Conservation (phyloP, 2,888 invertebrate species). For the Aphidius colemani region DNA sequence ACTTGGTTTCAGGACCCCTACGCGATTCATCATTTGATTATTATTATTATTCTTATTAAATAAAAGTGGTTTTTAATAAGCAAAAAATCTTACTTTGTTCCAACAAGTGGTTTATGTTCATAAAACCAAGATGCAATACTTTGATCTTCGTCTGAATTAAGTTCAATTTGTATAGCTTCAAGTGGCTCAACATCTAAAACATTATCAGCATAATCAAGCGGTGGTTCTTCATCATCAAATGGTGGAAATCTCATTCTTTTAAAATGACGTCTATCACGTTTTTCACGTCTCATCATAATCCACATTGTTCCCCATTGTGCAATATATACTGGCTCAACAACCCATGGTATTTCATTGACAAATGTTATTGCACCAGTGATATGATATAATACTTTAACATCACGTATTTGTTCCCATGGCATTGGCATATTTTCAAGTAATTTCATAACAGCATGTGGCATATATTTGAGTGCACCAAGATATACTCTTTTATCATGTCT, state of each 20-base stretch:
- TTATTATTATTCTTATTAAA: constrained; percentile 4
- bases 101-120: constrained; percentile 94
- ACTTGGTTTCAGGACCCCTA: constrained; percentile 61
- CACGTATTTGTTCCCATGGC: constrained; percentile 99
- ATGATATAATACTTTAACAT: constrained; percentile 91
- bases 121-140: constrained; percentile 97
- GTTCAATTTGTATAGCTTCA: constrained; percentile 97
- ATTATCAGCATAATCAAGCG: constrained; percentile 98
- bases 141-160: constrained; percentile 92
- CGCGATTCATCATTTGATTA: constrained; percentile 55
- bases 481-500: constrained; percentile 98
- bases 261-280: constrained; percentile 97
- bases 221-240: constrained; percentile 99
- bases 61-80: neutral
- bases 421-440: constrained; percentile 99
- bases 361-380: constrained; percentile 99
- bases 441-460: constrained; percentile 99
- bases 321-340: constrained; percentile 98
- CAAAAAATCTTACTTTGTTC: constrained; percentile 72
- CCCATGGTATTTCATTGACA: constrained; percentile 99
- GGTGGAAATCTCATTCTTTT: constrained; percentile 99
- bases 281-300: constrained; percentile 99
- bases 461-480: constrained; percentile 95
- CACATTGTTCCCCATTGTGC: constrained; percentile 99
- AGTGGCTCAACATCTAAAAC: constrained; percentile 98